Conservation (phyloP, 2,888 invertebrate genomes). For the Drosophila hawaiiensis region DNA sequence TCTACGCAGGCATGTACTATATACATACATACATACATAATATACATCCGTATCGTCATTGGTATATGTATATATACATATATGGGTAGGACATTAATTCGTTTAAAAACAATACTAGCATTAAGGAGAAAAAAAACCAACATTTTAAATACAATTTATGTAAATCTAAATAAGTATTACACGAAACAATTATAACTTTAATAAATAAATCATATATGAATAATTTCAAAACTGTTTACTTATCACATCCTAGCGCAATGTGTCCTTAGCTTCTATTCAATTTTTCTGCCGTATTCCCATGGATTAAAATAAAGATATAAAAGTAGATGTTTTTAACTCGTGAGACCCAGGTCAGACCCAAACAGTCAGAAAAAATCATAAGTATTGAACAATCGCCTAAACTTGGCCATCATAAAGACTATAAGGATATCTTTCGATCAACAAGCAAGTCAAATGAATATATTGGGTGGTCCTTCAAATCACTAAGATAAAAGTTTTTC, state of each 20-base stretch:
- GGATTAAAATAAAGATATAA: neutral
- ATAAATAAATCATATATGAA: slow-evolving; percentile 68
- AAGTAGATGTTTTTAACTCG: fast-evolving
- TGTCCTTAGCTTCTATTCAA: neutral
- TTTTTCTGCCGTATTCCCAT: neutral
- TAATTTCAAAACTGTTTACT: slow-evolving; percentile 22
- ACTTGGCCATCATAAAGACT: neutral
- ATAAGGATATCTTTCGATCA: neutral
- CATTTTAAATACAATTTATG: slow-evolving; percentile 68
- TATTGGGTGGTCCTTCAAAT: neutral
- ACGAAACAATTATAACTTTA: slow-evolving; percentile 67
- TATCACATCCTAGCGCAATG: neutral
- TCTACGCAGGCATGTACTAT: slow-evolving; percentile 61
- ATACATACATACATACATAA: slow-evolving; percentile 37
- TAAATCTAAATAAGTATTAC: slow-evolving; percentile 68
- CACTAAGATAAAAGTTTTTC: neutral
- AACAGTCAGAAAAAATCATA: neutral
- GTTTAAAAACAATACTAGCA: slow-evolving; percentile 56
- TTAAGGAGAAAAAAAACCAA: slow-evolving; percentile 40
- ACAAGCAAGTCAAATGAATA: neutral
- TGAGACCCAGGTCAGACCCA: neutral
- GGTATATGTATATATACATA: slow-evolving; percentile 35
- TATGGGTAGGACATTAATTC: slow-evolving; percentile 48
- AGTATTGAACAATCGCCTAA: neutral
- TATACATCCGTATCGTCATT: slow-evolving; percentile 23